Evolutionary conservation across 2,797 vertebrate species (phyloP), one percentile per base, ranked within the genome.

Genomic region (Hemitrygon akajei): DNA sequence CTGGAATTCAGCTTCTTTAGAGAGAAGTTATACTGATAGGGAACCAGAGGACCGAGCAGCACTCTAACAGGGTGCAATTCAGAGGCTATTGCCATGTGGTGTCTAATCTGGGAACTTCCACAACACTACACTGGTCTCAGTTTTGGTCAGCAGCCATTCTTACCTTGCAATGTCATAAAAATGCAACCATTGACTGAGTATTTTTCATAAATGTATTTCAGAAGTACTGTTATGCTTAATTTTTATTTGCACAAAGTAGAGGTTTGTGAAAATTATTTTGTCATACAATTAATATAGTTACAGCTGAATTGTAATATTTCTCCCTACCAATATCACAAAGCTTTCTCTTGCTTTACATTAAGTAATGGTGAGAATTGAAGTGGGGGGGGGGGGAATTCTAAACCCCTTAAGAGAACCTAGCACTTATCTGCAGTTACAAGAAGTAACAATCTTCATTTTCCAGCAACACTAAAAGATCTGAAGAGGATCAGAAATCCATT

Each of bases 1-100:
- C 95, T 95, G 95, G 95, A 93, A 94, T 95, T 56, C 93, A 95
- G 94, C 95, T 94, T 95, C 95, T 95, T 95, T 94, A 94, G 94
- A 77, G 69, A 0, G 76, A 56, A 94, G 95, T 95, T 95, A 95
- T 93, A 77, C 3, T 79, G 94, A 94, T 40, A 93, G 76, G 56
- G 91, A 76, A 75, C 7, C 71, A 76, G 25, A 93, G 27, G 69
- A 75, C 56, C 40, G 30, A 22, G 73, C 37, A 93, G 47, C 5
- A 73, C 66, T 18, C 93, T 16, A 91, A 76, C 34, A 76, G 69
- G 71, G n/a, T 40, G 73, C 40, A 92, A 92, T 75, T 40, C 27
- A 56, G 22, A 30, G 69, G 56, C 69, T 47, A 75, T n/a, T 37
- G 9, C 63, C 91, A 75, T 91, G 40, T 76, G 71, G 69, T 76